Evolutionary conservation across 2,888 invertebrate genomes (phyloP).

Genomic region (Exephanes ischioxanthus): DNA sequence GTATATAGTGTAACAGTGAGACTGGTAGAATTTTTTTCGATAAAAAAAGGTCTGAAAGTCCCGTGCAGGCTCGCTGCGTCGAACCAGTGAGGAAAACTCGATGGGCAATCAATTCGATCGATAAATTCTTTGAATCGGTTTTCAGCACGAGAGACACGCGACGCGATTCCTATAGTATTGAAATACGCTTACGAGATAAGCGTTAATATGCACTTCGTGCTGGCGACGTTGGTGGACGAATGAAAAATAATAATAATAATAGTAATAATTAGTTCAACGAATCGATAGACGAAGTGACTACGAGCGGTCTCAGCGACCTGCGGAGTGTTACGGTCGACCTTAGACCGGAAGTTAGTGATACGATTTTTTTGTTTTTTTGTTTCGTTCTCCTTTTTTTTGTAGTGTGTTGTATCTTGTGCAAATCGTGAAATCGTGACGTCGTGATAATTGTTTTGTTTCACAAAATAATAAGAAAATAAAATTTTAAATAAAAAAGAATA

Average conservation of each 20-base stretch:
- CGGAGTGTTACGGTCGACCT: neutral
- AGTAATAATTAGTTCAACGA: neutral
- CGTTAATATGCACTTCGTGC: conserved; percentile 16
- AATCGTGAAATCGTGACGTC: neutral
- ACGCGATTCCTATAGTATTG: conserved; percentile 31
- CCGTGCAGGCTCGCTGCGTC: conserved; percentile 4
- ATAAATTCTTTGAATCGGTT: conserved; percentile 39
- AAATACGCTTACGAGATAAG: conserved; percentile 27
- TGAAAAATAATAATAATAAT: conserved; percentile 9
- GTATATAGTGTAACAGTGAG: neutral
- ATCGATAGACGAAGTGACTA: neutral
- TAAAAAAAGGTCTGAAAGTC: conserved; percentile 5
- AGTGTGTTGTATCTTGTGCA: conserved; percentile 9
- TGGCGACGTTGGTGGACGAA: neutral
- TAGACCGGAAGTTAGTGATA: neutral
- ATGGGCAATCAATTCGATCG: conserved; percentile 42
- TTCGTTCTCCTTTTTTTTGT: neutral
- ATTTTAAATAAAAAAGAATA: conserved; percentile 58
- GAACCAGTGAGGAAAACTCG: conserved; percentile 30
- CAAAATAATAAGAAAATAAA: neutral
- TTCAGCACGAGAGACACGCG: conserved; percentile 13
- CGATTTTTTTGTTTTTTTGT: neutral
- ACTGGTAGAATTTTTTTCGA: conserved; percentile 49
- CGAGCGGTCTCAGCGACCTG: neutral
- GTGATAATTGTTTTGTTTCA: conserved; percentile 6